Evolutionary conservation across 2,113 vertebrate genomes (phyloP).

Genomic region (Cebus imitator): DNA sequence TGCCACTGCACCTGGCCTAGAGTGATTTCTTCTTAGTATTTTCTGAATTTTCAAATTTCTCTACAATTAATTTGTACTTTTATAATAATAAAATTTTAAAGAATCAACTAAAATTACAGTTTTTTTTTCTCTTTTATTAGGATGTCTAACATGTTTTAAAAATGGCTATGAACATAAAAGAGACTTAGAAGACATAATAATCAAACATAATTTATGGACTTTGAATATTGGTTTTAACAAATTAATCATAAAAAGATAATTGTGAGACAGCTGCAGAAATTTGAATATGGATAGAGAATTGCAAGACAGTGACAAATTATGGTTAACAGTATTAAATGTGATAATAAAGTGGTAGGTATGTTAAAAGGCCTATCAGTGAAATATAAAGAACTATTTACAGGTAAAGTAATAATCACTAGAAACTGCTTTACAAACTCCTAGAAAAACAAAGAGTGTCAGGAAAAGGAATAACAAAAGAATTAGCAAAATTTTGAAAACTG

Average conservation of each 20-base stretch:
- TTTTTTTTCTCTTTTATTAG: not conserved
- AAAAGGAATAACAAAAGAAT: slow-evolving; percentile 11
- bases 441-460: not conserved
- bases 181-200: not conserved
- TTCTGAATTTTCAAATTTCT: not conserved
- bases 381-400: not conserved
- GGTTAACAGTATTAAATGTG: not conserved
- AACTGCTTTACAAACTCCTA: not conserved
- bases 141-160: slow-evolving; percentile 2
- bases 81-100: not conserved
- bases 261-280: not conserved
- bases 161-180: not conserved
- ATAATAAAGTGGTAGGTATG: not conserved
- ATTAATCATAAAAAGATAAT: slow-evolving; percentile 21
- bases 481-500: not conserved
- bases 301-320: not conserved
- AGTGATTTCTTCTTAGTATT: not conserved
- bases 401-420: slow-evolving; percentile 17
- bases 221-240: slow-evolving; percentile 8
- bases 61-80: slow-evolving; percentile 8
- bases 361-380: not conserved
- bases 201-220: not conserved
- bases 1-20: too few relatives aligned
- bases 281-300: not conserved
- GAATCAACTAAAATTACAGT: not conserved